phyloP scores from a whole-genome alignment of 2,113 vertebrate genomes.

The Argyrosomus japonicus region DNA sequence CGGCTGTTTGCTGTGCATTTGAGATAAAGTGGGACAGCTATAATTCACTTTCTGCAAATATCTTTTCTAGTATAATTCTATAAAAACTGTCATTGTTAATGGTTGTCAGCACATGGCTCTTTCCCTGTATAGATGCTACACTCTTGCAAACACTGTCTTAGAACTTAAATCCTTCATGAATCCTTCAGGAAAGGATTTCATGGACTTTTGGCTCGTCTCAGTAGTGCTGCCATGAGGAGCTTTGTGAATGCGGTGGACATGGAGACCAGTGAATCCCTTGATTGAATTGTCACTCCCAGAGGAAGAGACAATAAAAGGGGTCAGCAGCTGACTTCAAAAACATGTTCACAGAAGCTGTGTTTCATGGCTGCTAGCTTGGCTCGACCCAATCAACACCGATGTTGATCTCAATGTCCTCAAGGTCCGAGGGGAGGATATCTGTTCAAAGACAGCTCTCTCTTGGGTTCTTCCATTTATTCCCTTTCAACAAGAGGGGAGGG shows the following conservation, averaged over 20 bases:
- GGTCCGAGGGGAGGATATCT: conserved; percentile 36
- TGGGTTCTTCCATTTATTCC: conserved; percentile 53
- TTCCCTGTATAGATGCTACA: conserved; percentile 26
- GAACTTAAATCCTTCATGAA: conserved; percentile 63
- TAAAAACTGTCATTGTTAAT: conserved; percentile 38
- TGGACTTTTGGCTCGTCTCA: conserved; percentile 65
- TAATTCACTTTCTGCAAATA: conserved; percentile 47
- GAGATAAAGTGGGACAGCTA: conserved; percentile 25
- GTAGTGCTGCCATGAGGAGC: conserved; percentile 67
- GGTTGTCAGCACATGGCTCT: conserved; percentile 11
- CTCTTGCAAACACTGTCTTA: conserved; percentile 48
- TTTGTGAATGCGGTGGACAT: conserved; percentile 63
- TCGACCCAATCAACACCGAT: conserved; percentile 59
- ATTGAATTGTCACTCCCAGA: conserved; percentile 76
- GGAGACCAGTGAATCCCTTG: conserved; percentile 70
- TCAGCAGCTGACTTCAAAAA: conserved; percentile 71
- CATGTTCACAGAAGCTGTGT: conserved; percentile 42
- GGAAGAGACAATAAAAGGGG: conserved; percentile 72
- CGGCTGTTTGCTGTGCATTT: conserved; percentile 35
- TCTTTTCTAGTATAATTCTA: conserved; percentile 21
- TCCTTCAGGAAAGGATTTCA: conserved; percentile 72
- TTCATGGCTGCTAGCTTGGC: conserved; percentile 42
- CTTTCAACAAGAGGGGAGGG: conserved; percentile 44
- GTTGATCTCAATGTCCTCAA: conserved; percentile 60
- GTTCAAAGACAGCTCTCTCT: conserved; percentile 68